Evolutionary conservation across 1,140 invertebrate genomes (phyloP).

Genomic region (Lepidotrigona ventralis): DNA sequence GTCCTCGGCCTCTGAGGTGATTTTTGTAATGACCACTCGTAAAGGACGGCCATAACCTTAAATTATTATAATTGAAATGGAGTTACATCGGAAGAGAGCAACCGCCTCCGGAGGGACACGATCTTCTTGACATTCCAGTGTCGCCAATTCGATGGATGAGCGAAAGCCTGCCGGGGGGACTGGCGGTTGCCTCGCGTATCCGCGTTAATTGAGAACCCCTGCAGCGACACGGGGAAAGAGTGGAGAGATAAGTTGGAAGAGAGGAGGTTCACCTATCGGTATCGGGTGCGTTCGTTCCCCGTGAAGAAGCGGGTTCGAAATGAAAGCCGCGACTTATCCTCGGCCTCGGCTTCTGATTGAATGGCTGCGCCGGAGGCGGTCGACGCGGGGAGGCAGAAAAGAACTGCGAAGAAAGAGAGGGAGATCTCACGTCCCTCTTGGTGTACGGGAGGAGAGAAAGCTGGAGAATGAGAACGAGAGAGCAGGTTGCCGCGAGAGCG

Average conservation of each 20-base stretch:
- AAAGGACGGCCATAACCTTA: too few species aligned
- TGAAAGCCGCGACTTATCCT: constrained; percentile 74
- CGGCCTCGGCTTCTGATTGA: constrained; percentile 75
- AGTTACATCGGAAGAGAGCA: not conserved
- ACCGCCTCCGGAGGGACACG: not conserved
- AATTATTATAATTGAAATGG: too few species aligned
- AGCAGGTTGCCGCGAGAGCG: constrained; percentile 46
- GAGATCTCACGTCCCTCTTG: constrained; percentile 59
- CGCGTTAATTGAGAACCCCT: constrained; percentile 21
- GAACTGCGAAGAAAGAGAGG: constrained; percentile 21
- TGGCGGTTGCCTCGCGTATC: not conserved
- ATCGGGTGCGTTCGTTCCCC: constrained; percentile 53
- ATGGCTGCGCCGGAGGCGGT: constrained; percentile 76
- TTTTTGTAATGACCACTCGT: too few species aligned
- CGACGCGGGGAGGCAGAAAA: constrained; percentile 31
- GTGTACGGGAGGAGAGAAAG: constrained; percentile 60
- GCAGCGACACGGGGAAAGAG: constrained; percentile 1
- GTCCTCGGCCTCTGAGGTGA: too few species aligned
- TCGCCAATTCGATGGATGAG: not conserved
- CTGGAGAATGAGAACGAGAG: not conserved
- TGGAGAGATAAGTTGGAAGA: constrained; percentile 7
- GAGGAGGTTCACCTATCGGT: constrained; percentile 52
- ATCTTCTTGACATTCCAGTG: not conserved
- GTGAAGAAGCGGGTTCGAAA: constrained; percentile 56
- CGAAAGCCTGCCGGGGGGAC: not conserved